Evolutionary conservation across 2,113 vertebrate species (phyloP).

Genomic region (Lepidiolamprologus cunningtoni): DNA sequence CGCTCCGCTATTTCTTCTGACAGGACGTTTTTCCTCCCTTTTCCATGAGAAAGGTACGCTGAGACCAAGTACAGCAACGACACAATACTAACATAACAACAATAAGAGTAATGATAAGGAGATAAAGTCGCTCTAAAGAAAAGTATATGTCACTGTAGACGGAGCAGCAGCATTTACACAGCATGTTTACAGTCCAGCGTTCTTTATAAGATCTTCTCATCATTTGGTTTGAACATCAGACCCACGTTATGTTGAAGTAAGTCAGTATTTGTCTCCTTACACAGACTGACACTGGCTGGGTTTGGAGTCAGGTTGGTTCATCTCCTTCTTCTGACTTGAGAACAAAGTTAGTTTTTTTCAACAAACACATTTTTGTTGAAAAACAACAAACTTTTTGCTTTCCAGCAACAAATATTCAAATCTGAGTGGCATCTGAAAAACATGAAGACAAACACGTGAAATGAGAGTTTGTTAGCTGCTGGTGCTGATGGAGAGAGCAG

Average conservation of each 20-base stretch:
- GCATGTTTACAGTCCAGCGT: neutral
- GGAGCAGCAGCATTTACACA: neutral
- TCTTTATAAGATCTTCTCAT: neutral
- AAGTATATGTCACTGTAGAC: neutral
- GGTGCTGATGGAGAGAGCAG: neutral
- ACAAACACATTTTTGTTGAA: neutral
- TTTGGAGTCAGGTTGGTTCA: neutral
- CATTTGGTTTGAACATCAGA: neutral
- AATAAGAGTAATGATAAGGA: neutral
- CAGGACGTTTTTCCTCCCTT: neutral
- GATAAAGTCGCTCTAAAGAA: neutral
- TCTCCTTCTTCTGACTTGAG: neutral
- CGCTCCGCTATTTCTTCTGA: neutral
- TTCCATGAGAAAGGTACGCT: neutral
- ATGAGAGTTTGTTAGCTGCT: neutral
- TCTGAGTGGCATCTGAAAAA: neutral
- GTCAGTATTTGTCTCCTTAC: neutral
- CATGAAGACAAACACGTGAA: neutral
- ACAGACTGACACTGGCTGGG: neutral
- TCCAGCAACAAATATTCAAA: neutral
- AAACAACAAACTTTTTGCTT: neutral
- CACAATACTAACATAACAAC: neutral
- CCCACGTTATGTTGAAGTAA: neutral
- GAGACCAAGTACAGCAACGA: neutral
- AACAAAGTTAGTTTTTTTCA: neutral